These are phyloP conservation scores for Rhingia rostrata DNA, from an alignment of 2,888 invertebrate species.

Conservation along the genomic window DNA sequence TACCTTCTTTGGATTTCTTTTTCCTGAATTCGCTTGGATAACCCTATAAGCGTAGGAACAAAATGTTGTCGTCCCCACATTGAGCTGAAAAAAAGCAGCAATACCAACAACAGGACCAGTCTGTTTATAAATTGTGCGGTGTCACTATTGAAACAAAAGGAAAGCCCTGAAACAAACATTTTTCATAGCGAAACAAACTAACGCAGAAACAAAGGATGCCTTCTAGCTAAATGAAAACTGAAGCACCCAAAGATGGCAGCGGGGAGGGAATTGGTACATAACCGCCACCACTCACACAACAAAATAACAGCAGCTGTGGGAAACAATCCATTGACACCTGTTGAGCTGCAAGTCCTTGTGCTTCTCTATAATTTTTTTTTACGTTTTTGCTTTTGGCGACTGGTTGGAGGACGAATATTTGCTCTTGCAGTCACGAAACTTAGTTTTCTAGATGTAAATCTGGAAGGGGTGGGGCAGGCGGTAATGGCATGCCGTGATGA, in stretches of 20 bases:
- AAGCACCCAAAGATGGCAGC: neutral
- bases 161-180: conserved; percentile 35
- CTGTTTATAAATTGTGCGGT: conserved; percentile 3
- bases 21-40: neutral
- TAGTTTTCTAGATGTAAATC: conserved; percentile 7
- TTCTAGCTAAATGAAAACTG: conserved; percentile 55
- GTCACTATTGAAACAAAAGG: conserved; percentile 32
- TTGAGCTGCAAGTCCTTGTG: conserved; percentile 61
- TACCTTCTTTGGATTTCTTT: neutral
- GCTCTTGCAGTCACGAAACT: conserved; percentile 55
- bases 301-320: conserved; percentile 48
- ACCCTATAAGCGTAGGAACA: neutral
- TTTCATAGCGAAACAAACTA: conserved; percentile 27
- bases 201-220: conserved; percentile 53
- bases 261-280: conserved; percentile 1
- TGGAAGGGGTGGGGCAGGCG: neutral
- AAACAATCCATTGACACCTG: conserved; percentile 66
- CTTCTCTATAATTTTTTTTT: conserved; percentile 8
- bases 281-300: conserved; percentile 14
- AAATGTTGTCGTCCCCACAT: neutral
- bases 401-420: conserved; percentile 50
- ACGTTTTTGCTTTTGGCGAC: conserved; percentile 5
- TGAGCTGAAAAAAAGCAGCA: conserved; percentile 1
- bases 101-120: neutral
- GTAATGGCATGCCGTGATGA: conserved; percentile 2